These are phyloP conservation scores for Coecobrya sp. DNA, from an alignment of 2,888 invertebrate species.

Conservation along the genomic window DNA sequence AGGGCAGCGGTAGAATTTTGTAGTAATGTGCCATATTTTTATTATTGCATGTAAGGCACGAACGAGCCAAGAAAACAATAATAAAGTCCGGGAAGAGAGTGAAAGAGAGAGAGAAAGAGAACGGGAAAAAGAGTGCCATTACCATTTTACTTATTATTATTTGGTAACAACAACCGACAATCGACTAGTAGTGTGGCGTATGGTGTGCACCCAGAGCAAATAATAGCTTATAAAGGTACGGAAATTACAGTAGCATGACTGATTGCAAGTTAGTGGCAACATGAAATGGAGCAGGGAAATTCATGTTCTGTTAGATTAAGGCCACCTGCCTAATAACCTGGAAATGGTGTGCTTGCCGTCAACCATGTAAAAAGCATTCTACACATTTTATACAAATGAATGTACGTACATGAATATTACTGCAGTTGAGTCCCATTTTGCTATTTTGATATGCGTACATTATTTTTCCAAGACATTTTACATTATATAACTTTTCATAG, in stretches of 20 bases:
- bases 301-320: conserved; percentile 74
- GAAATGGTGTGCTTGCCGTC: conserved; percentile 44
- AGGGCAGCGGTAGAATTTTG: neutral
- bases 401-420: neutral
- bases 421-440: neutral
- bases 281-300: conserved; percentile 74
- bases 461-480: neutral
- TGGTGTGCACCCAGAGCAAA: conserved; percentile 53
- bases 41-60: conserved; percentile 8
- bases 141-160: conserved; percentile 56
- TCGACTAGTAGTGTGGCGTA: conserved; percentile 21
- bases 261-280: conserved; percentile 73
- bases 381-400: neutral
- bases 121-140: conserved; percentile 43
- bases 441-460: neutral
- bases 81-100: neutral
- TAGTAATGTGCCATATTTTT: conserved; percentile 13
- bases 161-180: conserved; percentile 73
- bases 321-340: conserved; percentile 76
- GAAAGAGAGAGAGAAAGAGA: conserved; percentile 5
- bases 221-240: conserved; percentile 62
- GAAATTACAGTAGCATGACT: conserved; percentile 71
- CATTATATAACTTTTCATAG: neutral
- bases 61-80: conserved; percentile 21
- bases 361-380: neutral